Conservation (phyloP, 2,113 vertebrate species). For the Chloropsis cyanopogon region DNA sequence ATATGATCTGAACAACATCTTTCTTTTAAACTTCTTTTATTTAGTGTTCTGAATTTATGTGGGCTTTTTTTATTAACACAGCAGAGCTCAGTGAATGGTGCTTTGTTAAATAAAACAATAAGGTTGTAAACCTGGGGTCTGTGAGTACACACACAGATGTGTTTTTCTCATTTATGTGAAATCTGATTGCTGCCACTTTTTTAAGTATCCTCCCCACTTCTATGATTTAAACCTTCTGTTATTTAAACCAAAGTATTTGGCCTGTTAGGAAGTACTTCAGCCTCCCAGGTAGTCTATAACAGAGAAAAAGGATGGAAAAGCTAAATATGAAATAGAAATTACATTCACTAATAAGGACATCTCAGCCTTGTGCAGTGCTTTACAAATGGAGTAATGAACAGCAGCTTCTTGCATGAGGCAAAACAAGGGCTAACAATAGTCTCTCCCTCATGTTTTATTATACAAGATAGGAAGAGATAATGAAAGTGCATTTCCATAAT, state of each 20-base stretch:
- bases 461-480: not conserved
- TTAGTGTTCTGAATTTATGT: not conserved
- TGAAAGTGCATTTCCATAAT: slow-evolving; percentile 37
- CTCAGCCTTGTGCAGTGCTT: not conserved
- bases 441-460: slow-evolving; percentile 44
- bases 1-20: not conserved
- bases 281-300: not conserved
- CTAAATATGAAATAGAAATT: not conserved
- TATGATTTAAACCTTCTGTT: not conserved
- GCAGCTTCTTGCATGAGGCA: not conserved
- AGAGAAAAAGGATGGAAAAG: not conserved
- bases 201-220: not conserved
- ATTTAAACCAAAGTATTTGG: not conserved
- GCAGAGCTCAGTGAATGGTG: not conserved
- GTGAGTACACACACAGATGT: not conserved
- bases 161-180: not conserved
- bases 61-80: not conserved
- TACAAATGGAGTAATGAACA: not conserved
- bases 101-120: not conserved
- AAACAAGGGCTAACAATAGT: slow-evolving; percentile 1
- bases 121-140: not conserved
- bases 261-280: not conserved
- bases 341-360: not conserved
- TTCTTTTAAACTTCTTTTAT: not conserved
- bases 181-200: not conserved